Evolutionary conservation across 2,113 vertebrate genomes (phyloP).

Genomic region (Anhinga anhinga): DNA sequence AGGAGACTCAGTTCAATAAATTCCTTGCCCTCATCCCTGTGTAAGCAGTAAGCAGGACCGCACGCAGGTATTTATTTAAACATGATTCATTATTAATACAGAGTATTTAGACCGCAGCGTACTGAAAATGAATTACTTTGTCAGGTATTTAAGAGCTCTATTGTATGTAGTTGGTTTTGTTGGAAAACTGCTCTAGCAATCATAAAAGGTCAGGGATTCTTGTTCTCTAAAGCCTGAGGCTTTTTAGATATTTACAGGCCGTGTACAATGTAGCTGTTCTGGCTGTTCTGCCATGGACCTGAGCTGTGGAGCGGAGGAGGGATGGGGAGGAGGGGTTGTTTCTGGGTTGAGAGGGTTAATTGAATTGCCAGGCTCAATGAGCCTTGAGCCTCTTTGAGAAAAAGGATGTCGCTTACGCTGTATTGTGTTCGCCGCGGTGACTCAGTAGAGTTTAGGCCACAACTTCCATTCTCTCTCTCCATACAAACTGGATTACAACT

Average conservation of each 20-base stretch:
- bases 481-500: conserved; percentile 68
- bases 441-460: conserved; percentile 55
- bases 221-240: conserved; percentile 62
- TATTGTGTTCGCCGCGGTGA: conserved; percentile 56
- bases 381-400: conserved; percentile 55
- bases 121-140: conserved; percentile 38
- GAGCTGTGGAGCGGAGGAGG: conserved; percentile 10
- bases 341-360: conserved; percentile 71
- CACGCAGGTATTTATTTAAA: conserved; percentile 18
- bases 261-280: conserved; percentile 15
- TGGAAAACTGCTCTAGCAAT: conserved; percentile 34
- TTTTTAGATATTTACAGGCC: conserved; percentile 61
- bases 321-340: conserved; percentile 9
- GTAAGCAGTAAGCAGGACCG: neutral
- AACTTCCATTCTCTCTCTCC: conserved; percentile 61
- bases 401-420: conserved; percentile 49
- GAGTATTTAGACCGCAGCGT: neutral
- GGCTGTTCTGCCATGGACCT: conserved; percentile 21
- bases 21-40: neutral
- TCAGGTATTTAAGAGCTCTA: conserved; percentile 51
- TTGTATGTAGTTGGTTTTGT: conserved; percentile 34
- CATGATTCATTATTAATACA: conserved; percentile 27
- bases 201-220: conserved; percentile 66
- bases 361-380: conserved; percentile 70
- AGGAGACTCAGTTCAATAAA: neutral